Percentiles rank a stretch among this genome's conserved stretches.
Evolutionary conservation across 2,888 invertebrate genomes (phyloP).

Genomic region (Luperina nickerlii): DNA sequence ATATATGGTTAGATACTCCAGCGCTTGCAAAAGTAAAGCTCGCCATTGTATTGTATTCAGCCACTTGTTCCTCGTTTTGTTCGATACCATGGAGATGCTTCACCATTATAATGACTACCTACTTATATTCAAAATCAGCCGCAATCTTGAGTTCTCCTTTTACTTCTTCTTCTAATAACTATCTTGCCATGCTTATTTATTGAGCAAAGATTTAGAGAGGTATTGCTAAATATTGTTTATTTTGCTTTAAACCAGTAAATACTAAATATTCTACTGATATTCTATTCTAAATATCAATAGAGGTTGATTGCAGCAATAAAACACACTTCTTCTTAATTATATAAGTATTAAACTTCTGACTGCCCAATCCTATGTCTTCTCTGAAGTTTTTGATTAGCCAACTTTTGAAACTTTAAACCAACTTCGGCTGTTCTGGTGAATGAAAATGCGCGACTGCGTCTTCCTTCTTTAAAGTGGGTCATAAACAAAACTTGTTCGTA

Average conservation of each 20-base stretch:
- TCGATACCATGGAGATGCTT: neutral
- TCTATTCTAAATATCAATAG: neutral
- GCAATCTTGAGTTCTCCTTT: neutral
- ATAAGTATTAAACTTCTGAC: neutral
- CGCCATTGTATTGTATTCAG: neutral
- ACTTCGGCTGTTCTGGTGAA: slow-evolving; percentile 18
- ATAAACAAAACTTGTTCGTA: slow-evolving; percentile 59
- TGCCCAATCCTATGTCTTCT: neutral
- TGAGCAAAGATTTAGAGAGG: neutral
- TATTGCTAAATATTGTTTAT: neutral
- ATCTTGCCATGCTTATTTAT: neutral
- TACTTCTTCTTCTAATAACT: neutral
- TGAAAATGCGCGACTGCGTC: slow-evolving; percentile 33
- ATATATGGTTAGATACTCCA: slow-evolving; percentile 18
- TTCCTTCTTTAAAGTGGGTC: slow-evolving; percentile 44
- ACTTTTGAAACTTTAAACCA: neutral
- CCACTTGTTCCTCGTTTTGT: slow-evolving; percentile 3
- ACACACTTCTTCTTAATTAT: neutral
- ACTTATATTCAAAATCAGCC: neutral
- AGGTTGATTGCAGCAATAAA: neutral
- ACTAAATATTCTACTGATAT: neutral
- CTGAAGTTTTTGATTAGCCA: slow-evolving; percentile 7
- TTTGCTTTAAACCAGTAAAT: neutral
- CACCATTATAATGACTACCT: neutral
- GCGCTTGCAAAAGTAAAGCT: slow-evolving; percentile 9